These are phyloP conservation scores for Acleris cristana DNA, from an alignment of 2,888 invertebrate genomes.

Conservation along the genomic window DNA sequence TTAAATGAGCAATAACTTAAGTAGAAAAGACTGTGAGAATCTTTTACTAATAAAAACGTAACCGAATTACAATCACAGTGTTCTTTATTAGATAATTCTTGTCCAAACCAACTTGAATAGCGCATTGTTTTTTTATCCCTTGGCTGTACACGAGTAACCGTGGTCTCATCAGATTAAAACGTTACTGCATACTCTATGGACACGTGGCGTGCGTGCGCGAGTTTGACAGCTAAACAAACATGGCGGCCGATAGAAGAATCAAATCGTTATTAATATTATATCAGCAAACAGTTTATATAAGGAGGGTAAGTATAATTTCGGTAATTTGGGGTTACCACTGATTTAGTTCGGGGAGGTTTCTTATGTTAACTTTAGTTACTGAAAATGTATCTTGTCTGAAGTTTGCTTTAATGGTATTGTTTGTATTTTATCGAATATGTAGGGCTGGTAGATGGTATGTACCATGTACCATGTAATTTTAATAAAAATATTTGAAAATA, in stretches of 20 bases:
- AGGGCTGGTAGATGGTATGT: too few relatives aligned
- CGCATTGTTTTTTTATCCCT: constrained; percentile 50
- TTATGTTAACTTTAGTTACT: constrained; percentile 23
- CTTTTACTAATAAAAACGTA: constrained; percentile 13
- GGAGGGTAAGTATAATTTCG: constrained; percentile 74
- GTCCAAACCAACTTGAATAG: constrained; percentile 27
- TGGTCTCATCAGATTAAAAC: constrained; percentile 69
- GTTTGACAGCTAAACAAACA: constrained; percentile 79
- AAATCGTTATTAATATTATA: constrained; percentile 77
- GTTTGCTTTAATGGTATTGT: neutral
- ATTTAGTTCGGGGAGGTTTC: constrained; percentile 51
- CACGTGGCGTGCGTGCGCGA: constrained; percentile 71
- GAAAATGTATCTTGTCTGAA: constrained; percentile 9
- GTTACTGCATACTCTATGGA: constrained; percentile 52
- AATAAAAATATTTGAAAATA: too few relatives aligned
- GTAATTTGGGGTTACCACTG: constrained; percentile 69
- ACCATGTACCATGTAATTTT: too few relatives aligned
- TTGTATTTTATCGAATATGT: neutral
- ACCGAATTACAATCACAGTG: constrained; percentile 20
- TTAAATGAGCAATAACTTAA: too few relatives aligned
- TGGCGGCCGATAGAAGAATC: constrained; percentile 73
- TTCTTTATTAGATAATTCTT: constrained; percentile 26
- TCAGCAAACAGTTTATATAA: constrained; percentile 72
- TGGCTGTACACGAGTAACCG: constrained; percentile 51
- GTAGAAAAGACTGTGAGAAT: constrained; percentile 16